Evolutionary conservation across 2,888 invertebrate genomes (phyloP).

Genomic region (Eledona agricola): DNA sequence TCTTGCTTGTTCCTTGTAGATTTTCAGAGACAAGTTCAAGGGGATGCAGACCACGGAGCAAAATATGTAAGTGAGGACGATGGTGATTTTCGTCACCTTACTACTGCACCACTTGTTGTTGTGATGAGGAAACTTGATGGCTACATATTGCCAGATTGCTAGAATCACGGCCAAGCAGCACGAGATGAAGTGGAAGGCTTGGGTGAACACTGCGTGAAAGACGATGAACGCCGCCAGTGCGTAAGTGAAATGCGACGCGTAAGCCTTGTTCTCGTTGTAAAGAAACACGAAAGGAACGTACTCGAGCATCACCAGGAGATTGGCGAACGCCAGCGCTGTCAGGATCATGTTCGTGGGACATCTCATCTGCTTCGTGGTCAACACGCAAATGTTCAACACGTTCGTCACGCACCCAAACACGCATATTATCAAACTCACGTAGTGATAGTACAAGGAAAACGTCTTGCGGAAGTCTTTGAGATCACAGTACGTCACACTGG

Average conservation of each 20-base stretch:
- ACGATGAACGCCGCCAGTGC: constrained; percentile 83
- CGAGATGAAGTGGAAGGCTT: constrained; percentile 88
- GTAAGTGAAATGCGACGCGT: constrained; percentile 69
- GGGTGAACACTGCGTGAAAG: constrained; percentile 89
- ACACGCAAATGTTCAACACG: constrained; percentile 88
- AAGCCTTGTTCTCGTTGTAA: constrained; percentile 66
- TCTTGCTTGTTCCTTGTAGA: constrained; percentile 62
- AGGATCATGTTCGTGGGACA: constrained; percentile 92
- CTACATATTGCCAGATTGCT: constrained; percentile 91
- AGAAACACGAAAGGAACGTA: constrained; percentile 90
- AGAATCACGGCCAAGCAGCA: constrained; percentile 92
- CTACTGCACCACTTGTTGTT: constrained; percentile 86
- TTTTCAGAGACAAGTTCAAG: constrained; percentile 79
- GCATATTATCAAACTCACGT: constrained; percentile 86
- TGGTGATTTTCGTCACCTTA: constrained; percentile 77
- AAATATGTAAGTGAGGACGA: constrained; percentile 80
- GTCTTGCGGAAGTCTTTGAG: constrained; percentile 70
- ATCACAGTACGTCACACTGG: constrained; percentile 57
- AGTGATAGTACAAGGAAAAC: constrained; percentile 82
- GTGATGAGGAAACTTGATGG: constrained; percentile 81
- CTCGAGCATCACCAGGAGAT: constrained; percentile 92
- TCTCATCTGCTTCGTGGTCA: constrained; percentile 89
- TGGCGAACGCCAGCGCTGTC: constrained; percentile 89
- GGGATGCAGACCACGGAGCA: constrained; percentile 87
- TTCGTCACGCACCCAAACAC: constrained; percentile 90